Percentiles rank a stretch among this genome's conserved stretches.
These are phyloP conservation scores for Heterotilapia buettikoferi DNA, from an alignment of 2,113 vertebrate species.

Conservation along the genomic window DNA sequence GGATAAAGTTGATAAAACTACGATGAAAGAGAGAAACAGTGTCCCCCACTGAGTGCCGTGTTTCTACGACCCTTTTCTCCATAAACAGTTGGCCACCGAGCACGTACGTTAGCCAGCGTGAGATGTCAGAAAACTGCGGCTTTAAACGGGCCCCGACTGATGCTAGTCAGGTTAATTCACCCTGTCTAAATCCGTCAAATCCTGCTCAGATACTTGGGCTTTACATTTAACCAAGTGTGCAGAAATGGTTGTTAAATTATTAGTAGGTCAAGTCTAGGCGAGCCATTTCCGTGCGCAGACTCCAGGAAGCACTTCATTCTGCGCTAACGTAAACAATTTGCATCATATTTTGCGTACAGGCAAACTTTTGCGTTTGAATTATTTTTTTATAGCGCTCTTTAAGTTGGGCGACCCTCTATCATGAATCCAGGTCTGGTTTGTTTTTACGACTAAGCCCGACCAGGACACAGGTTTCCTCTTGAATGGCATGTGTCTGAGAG, in stretches of 20 bases:
- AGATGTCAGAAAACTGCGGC: slow-evolving; percentile 16
- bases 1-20: not conserved
- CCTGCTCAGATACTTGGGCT: not conserved
- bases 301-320: slow-evolving; percentile 33
- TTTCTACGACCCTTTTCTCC: slow-evolving; percentile 36
- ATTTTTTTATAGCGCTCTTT: not conserved
- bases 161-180: not conserved
- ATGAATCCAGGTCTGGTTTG: not conserved
- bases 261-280: not conserved
- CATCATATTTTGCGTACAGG: slow-evolving; percentile 3
- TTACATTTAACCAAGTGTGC: not conserved
- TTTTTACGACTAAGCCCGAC: not conserved
- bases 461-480: not conserved
- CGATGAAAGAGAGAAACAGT: not conserved
- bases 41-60: not conserved
- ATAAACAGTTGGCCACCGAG: slow-evolving; percentile 57
- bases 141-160: slow-evolving; percentile 25
- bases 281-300: not conserved
- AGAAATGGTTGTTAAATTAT: not conserved
- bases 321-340: slow-evolving; percentile 43
- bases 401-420: not conserved
- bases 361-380: slow-evolving; percentile 33
- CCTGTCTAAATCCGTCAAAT: slow-evolving; percentile 5
- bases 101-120: slow-evolving; percentile 54
- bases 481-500: not conserved